Conservation (phyloP, 2,888 invertebrate genomes). For the Lottia scabra region DNA sequence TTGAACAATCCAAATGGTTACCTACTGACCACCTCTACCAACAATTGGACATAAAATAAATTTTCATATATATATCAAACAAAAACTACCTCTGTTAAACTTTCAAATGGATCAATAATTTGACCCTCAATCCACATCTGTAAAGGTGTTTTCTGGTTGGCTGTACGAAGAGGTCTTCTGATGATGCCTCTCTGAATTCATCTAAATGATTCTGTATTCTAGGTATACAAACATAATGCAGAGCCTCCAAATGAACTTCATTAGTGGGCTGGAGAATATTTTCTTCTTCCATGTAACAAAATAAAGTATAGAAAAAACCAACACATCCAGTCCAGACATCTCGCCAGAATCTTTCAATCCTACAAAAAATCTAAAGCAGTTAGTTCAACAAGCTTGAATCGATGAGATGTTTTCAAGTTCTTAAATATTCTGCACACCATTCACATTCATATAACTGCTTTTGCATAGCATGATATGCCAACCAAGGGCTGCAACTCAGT, state of each 20-base stretch:
- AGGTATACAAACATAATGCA: conserved; percentile 23
- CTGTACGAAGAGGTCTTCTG: background rate
- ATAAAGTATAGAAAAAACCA: conserved; percentile 18
- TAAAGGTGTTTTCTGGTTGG: background rate
- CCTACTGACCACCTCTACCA: too few species aligned
- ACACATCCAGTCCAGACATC: conserved; percentile 22
- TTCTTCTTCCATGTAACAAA: conserved; percentile 23
- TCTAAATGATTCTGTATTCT: conserved; percentile 14
- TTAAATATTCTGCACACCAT: too few species aligned
- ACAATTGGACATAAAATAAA: too few species aligned
- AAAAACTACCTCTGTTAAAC: too few species aligned
- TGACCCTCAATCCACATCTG: background rate
- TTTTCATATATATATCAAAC: too few species aligned
- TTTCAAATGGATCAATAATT: background rate
- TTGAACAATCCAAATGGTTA: too few species aligned
- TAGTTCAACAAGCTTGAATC: too few species aligned
- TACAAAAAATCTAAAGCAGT: background rate
- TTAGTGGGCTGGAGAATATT: conserved; percentile 15
- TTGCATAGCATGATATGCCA: too few species aligned
- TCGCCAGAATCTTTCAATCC: conserved; percentile 37
- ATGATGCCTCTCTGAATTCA: background rate
- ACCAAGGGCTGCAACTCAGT: too few species aligned
- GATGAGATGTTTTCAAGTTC: too few species aligned
- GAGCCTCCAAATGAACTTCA: conserved; percentile 19
- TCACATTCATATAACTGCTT: too few species aligned